Percentiles rank a stretch among this genome's conserved stretches.
These are phyloP conservation scores for Fistularia commersonii DNA, from an alignment of 2,797 vertebrate genomes.

Conservation along the genomic window DNA sequence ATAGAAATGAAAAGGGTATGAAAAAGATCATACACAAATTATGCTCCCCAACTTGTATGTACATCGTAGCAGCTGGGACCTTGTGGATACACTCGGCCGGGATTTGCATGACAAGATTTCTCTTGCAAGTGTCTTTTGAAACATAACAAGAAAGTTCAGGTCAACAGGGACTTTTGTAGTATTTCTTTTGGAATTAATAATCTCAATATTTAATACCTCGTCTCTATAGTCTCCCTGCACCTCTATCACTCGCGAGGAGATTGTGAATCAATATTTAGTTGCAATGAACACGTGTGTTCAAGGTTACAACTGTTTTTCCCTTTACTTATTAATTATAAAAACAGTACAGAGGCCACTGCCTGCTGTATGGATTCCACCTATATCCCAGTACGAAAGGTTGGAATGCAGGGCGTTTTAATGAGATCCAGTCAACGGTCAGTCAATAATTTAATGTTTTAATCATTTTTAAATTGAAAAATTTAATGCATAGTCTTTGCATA, in stretches of 20 bases:
- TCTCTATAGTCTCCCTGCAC: constrained; percentile 60
- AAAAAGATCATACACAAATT: constrained; percentile 51
- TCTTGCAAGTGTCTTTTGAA: constrained; percentile 52
- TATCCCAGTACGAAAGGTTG: constrained; percentile 21
- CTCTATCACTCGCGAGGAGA: constrained; percentile 77
- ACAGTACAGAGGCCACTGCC: constrained; percentile 10
- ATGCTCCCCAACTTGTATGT: constrained; percentile 42
- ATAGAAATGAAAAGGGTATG: constrained; percentile 48
- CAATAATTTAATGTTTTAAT: constrained; percentile 29
- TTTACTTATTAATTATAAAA: constrained; percentile 69
- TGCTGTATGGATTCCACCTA: constrained; percentile 28
- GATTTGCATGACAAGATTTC: constrained; percentile 73
- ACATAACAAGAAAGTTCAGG: constrained; percentile 68
- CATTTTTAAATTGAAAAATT: constrained; percentile 14
- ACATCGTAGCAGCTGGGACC: constrained; percentile 48
- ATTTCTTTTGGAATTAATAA: constrained; percentile 16
- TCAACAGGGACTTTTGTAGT: constrained; percentile 68
- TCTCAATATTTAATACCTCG: constrained; percentile 49
- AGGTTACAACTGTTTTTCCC: constrained; percentile 65
- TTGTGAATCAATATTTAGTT: constrained; percentile 73
- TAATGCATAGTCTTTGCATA: constrained; percentile 16
- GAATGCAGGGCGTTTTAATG: constrained; percentile 13
- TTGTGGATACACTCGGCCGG: constrained; percentile 65
- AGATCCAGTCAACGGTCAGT: constrained; percentile 1
- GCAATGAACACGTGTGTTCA: constrained; percentile 56